phyloP scores from a whole-genome alignment of 2,113 vertebrate species.

The Lophura nycthemera region DNA sequence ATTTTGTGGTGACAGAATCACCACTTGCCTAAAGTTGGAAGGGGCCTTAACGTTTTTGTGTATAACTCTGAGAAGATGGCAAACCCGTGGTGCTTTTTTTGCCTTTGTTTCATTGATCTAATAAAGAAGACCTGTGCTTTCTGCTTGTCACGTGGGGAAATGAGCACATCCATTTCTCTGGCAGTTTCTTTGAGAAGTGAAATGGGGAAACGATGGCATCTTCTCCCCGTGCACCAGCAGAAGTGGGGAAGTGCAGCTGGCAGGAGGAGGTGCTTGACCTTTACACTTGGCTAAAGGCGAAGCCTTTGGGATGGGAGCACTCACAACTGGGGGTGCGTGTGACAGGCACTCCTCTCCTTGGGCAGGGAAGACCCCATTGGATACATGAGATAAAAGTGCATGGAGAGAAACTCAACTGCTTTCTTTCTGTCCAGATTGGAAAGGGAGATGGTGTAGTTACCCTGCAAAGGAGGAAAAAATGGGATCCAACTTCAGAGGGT shows the following conservation, averaged over 20 bases:
- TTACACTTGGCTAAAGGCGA: neutral
- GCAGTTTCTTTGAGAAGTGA: slow-evolving; percentile 50
- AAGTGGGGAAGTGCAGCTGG: slow-evolving; percentile 1
- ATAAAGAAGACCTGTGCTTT: neutral
- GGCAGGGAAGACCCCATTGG: neutral
- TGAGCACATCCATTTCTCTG: neutral
- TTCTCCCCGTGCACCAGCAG: neutral
- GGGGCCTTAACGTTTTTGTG: too few species aligned
- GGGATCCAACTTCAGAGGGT: neutral
- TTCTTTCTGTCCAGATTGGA: neutral
- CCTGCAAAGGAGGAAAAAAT: neutral
- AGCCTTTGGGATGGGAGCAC: neutral
- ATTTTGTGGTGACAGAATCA: too few species aligned
- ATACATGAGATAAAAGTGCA: neutral
- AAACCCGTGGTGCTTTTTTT: fast-evolving
- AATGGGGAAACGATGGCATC: neutral
- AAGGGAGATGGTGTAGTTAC: neutral
- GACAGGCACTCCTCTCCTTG: neutral
- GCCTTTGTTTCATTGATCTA: neutral
- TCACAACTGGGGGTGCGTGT: neutral
- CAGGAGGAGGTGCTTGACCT: neutral
- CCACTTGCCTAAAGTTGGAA: too few species aligned
- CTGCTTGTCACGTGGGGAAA: neutral
- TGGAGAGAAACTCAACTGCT: neutral
- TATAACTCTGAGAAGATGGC: neutral